Evolutionary conservation across 2,797 vertebrate genomes (phyloP), one percentile per base, ranked within the genome.

Genomic region (Paedocypris micromegethes): DNA sequence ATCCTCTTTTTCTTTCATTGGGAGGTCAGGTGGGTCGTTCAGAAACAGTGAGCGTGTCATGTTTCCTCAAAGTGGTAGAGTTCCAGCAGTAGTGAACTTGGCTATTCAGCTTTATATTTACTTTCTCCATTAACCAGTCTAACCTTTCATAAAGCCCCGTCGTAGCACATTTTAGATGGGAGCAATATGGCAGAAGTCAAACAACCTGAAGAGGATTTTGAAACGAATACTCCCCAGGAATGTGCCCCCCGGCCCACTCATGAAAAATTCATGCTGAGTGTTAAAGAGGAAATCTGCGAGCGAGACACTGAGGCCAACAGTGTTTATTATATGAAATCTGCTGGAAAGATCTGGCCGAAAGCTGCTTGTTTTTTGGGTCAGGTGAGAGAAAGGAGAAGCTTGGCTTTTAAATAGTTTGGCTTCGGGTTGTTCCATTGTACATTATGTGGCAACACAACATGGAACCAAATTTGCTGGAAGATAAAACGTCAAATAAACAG

Each of bases 21-120:
- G 46, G 43, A 68, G 57, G 49, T n/a, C 66, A 71, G 61, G 59
- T 64, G 61, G 5, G 52, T 51, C 47, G 52, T 49, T 64, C 54
- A 58, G 54, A 64, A 64, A 51, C 9, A n/a, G 62, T 6, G 7
- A 23, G 54, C 41, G 55, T 52, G 23, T 64, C 46, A 3, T 46
- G 37, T 64, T 58, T 64, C 61, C 51, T 51, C n/a, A 55, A 61
- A 54, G 5, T 2, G 4, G n/a, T 66, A 43, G 23, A 56, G 52
- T 41, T 45, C 51, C 5, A 3, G 59, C 8, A 55, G 37, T 43
- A 55, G 47, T 8, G 37, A 43, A 52, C 54, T 43, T 49, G 2
- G 23, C 70, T 9, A 50, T 70, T 8, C 45, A 49, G 39, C 50
- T 56, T 64, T 4, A 64, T 63, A n/a, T 55, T 66, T 61, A 37